Conservation (phyloP, 2,888 invertebrate genomes). For the Acrobeloides nanus region DNA sequence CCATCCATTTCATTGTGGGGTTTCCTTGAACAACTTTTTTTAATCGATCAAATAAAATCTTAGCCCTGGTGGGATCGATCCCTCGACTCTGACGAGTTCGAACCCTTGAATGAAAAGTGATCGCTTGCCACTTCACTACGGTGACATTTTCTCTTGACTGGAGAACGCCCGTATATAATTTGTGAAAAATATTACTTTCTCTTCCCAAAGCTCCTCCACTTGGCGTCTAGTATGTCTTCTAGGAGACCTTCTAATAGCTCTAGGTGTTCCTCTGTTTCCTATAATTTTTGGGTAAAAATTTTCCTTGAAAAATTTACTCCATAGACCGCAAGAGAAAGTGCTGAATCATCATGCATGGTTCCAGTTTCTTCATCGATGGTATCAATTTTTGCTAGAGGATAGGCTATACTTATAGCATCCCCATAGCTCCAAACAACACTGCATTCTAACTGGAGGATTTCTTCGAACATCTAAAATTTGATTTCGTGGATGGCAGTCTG, state of each 20-base stretch:
- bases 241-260: slow-evolving; percentile 87
- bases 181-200: no score
- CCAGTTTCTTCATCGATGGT: slow-evolving; percentile 85
- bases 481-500: no score
- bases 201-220: slow-evolving; percentile 95
- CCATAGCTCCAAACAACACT: slow-evolving; percentile 97
- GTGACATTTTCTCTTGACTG: no score
- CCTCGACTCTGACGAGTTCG: no score
- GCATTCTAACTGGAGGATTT: slow-evolving; percentile 86
- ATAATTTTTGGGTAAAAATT: no score
- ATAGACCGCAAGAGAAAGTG: slow-evolving; percentile 87
- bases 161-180: no score
- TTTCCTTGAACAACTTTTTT: no score
- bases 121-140: no score
- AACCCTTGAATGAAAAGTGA: no score
- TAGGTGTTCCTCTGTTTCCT: slow-evolving; percentile 81
- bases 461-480: slow-evolving; percentile 75
- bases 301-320: slow-evolving; percentile 73
- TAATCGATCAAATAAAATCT: no score
- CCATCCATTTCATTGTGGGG: no score
- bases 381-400: slow-evolving; percentile 86
- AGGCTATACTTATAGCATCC: slow-evolving; percentile 67
- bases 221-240: slow-evolving; percentile 84
- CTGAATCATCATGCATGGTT: slow-evolving; percentile 87
- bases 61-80: no score